Conservation (phyloP, 1,140 invertebrate genomes). For the Drosophila orena region DNA sequence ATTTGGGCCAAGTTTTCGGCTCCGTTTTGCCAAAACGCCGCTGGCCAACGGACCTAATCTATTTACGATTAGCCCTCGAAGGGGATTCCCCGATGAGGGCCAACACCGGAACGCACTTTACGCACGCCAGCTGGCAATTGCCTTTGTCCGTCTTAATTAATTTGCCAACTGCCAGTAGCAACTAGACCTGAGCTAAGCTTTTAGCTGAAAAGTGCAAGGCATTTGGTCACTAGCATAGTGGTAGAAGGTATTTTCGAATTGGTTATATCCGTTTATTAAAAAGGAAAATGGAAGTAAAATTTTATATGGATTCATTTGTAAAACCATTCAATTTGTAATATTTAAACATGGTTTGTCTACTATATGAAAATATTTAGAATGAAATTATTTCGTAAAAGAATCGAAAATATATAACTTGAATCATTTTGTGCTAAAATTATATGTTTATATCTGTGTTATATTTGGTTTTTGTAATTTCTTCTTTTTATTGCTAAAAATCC, state of each 20-base stretch:
- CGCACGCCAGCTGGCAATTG: constrained; percentile 56
- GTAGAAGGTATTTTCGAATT: background rate
- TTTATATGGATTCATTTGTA: too few species aligned
- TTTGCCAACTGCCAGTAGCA: constrained; percentile 54
- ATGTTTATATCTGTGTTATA: too few species aligned
- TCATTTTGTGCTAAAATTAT: too few species aligned
- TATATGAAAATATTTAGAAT: too few species aligned
- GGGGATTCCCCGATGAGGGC: constrained; percentile 2
- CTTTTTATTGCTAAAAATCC: too few species aligned
- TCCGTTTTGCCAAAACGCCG: background rate
- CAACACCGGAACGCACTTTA: constrained; percentile 52
- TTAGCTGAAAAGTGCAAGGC: constrained; percentile 23
- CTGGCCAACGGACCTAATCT: constrained; percentile 27
- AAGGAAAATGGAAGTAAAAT: background rate
- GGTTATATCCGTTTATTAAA: too few species aligned
- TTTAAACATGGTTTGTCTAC: too few species aligned
- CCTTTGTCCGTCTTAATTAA: constrained; percentile 81
- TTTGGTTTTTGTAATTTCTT: too few species aligned
- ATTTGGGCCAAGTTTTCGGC: constrained; percentile 8
- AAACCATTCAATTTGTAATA: too few species aligned
- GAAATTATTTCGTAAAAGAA: too few species aligned
- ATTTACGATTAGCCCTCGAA: constrained; percentile 39
- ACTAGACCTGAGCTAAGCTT: constrained; percentile 17
- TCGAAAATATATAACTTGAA: background rate
- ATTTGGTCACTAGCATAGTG: constrained; percentile 38